Percentiles rank a stretch among this genome's conserved stretches.
Conservation (phyloP, 2,113 vertebrate genomes). For the Xenopus laevis region DNA sequence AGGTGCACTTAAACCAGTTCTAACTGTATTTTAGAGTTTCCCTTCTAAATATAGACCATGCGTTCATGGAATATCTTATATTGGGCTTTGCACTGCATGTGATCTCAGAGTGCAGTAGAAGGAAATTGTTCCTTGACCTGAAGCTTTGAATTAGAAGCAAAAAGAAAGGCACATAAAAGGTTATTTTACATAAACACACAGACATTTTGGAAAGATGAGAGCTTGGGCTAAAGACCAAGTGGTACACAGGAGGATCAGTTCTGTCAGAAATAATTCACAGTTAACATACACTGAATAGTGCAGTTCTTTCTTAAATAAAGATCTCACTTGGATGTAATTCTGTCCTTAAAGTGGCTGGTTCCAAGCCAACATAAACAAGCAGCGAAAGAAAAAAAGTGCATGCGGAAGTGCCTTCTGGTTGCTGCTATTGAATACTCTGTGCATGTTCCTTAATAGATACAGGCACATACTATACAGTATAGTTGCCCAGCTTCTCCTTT, state of each 20-base stretch:
- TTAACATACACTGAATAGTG: not conserved
- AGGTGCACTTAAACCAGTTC: not conserved
- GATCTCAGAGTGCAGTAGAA: not conserved
- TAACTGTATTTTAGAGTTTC: not conserved
- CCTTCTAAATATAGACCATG: not conserved
- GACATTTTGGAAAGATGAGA: not conserved
- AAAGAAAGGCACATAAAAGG: not conserved
- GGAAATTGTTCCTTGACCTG: slow-evolving; percentile 6
- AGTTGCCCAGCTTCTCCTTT: too few relatives aligned
- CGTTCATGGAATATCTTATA: not conserved
- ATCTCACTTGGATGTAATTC: not conserved
- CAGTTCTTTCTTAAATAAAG: not conserved
- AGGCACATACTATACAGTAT: too few relatives aligned
- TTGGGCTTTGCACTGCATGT: not conserved
- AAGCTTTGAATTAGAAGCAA: not conserved
- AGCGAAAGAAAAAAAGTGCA: not conserved
- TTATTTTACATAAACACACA: not conserved
- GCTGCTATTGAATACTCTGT: too few relatives aligned
- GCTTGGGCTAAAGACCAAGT: not conserved
- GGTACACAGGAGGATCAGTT: slow-evolving; percentile 3
- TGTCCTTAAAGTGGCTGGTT: too few relatives aligned
- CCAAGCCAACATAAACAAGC: not conserved
- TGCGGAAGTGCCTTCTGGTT: too few relatives aligned
- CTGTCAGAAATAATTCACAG: slow-evolving; percentile 6
- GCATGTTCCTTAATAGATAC: too few relatives aligned